Evolutionary conservation across 2,113 vertebrate species (phyloP).

Genomic region (Porphyrio hochstetteri): DNA sequence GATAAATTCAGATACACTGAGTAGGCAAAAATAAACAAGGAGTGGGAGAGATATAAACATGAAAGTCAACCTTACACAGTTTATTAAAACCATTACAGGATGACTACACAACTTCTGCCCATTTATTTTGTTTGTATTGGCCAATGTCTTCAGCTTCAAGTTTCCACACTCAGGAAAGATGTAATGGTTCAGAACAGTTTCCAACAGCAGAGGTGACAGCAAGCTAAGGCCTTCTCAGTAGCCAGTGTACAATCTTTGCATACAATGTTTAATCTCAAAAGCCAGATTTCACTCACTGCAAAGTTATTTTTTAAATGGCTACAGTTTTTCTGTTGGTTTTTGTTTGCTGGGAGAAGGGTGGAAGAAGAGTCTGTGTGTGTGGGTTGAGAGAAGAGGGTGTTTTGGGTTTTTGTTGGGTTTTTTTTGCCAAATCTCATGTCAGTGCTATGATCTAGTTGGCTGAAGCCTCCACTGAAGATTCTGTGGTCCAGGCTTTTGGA

Average conservation of each 20-base stretch:
- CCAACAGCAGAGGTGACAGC: background rate
- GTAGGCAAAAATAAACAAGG: background rate
- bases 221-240: background rate
- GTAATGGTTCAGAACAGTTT: background rate
- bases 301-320: background rate
- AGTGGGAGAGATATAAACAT: background rate
- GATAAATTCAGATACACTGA: background rate
- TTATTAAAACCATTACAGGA: background rate
- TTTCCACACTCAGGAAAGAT: background rate
- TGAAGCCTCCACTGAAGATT: background rate
- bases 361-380: background rate
- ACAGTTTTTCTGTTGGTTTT: background rate
- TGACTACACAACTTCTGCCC: background rate
- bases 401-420: background rate
- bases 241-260: background rate
- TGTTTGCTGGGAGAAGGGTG: fast-evolving
- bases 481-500: background rate
- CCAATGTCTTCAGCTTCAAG: background rate
- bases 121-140: background rate
- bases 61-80: background rate
- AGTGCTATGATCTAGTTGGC: background rate
- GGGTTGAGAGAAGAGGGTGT: fast-evolving
- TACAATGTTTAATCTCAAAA: background rate
- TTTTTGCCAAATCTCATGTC: background rate
- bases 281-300: fast-evolving